Base-by-base conservation (phyloP, 2,797 vertebrate genomes). In the Choloepus didactylus region DNA sequence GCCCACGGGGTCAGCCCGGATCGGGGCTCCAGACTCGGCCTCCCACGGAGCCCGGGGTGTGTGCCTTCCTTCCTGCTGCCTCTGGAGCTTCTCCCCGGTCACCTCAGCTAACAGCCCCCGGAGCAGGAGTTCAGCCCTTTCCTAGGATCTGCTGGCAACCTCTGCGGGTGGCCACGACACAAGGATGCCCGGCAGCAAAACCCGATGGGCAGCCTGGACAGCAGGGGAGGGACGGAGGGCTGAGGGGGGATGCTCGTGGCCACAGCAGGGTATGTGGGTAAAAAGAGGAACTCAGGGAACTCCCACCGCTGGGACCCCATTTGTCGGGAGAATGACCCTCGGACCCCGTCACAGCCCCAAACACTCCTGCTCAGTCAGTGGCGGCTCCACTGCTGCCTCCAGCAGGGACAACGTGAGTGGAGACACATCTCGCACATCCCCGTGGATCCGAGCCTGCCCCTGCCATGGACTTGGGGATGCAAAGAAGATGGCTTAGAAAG, bases 21-120 rank as follows among this genome's bases (percentile, higher is more conserved):
- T 1, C 1, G 0, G 46, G 46, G n/a, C 21, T 4, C 62, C 5
- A 6, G 56, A 9, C 5, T 6, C 56, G 54, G 25, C 2, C 0
- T 5, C 27, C 69, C 62, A 44, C 2, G 2, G 38, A 35, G 35
- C 12, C 25, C 38, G 91, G 6, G 18, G 14, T 4, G 81, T 2
- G 15, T 4, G 44, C 25, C 23, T 49, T n/a, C 21, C 69, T 70
- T 23, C 46, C 27, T 9, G 2, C 41, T 60, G 25, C 16, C 19
- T 59, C 38, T 18, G 2, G 1, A 41, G 18, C 29, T n/a, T 5
- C 86, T 5, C 27, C 38, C n/a, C 29, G 21, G 23, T 19, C 44
- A 84, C 44, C 62, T n/a, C 27, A 51, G 62, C 59, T 38, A 31
- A 35, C 60, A 46, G 38, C 60, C 44, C 35, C 21, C 5, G 9